Conservation (phyloP, 1,140 invertebrate genomes). For the Sitodiplosis mosellana region DNA sequence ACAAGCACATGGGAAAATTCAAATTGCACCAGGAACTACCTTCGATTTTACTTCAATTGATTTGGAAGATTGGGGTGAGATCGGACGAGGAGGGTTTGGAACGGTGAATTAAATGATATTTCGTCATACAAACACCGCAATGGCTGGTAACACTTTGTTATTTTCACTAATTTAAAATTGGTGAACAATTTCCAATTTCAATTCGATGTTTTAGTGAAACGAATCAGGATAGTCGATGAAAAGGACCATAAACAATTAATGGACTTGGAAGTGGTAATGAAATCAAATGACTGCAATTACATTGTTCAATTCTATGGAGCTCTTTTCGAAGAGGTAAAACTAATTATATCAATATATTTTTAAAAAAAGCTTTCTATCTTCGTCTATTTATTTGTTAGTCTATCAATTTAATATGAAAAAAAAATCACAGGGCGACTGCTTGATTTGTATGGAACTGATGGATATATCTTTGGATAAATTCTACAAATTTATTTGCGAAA, state of each 20-base stretch:
- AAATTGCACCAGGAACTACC: slow-evolving; percentile 43
- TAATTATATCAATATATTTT: too few relatives aligned
- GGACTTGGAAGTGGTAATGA: slow-evolving; percentile 96
- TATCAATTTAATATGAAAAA: neutral
- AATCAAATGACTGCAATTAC: slow-evolving; percentile 84
- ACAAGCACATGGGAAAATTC: slow-evolving; percentile 47
- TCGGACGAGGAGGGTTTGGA: slow-evolving; percentile 88
- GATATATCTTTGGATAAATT: slow-evolving; percentile 99
- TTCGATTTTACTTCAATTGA: slow-evolving; percentile 84
- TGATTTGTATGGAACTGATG: slow-evolving; percentile 99
- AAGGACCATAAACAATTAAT: slow-evolving; percentile 90
- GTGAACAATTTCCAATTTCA: too few relatives aligned
- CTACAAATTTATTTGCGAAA: slow-evolving; percentile 86
- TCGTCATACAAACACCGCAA: slow-evolving; percentile 58
- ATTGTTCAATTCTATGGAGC: slow-evolving; percentile 98
- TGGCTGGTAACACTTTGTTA: slow-evolving; percentile 41
- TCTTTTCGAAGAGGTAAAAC: slow-evolving; percentile 81
- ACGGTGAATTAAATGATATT: slow-evolving; percentile 95
- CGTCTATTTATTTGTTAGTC: neutral
- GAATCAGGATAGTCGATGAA: slow-evolving; percentile 84
- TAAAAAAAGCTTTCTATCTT: too few relatives aligned
- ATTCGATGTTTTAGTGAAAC: slow-evolving; percentile 58
- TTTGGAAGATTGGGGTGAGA: slow-evolving; percentile 71
- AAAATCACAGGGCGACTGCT: slow-evolving; percentile 69
- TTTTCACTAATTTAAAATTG: too few relatives aligned